Conservation (phyloP, 2,113 vertebrate genomes). For the Heterotis niloticus region DNA sequence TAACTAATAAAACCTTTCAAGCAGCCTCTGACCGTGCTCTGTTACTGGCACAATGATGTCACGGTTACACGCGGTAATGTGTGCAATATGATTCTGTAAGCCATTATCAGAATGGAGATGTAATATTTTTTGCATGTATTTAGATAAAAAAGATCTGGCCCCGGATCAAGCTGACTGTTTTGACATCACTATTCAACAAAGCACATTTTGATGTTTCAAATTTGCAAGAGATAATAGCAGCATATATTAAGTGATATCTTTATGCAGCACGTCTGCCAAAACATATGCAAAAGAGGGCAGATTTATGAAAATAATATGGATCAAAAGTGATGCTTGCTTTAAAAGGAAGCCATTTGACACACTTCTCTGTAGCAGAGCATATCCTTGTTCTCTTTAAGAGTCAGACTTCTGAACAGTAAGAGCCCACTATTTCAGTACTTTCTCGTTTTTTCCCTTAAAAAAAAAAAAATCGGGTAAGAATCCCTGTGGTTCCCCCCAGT, state of each 20-base stretch:
- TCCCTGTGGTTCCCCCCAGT: slow-evolving; percentile 41
- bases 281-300: slow-evolving; percentile 49
- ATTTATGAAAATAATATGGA: slow-evolving; percentile 56
- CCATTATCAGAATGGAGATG: neutral
- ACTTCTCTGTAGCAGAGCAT: slow-evolving; percentile 27
- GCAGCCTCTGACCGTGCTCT: neutral
- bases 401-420: slow-evolving; percentile 47
- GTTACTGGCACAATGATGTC: neutral
- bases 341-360: slow-evolving; percentile 26
- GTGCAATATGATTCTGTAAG: neutral
- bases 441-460: slow-evolving; percentile 63
- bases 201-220: neutral
- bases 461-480: slow-evolving; percentile 39
- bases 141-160: neutral
- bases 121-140: too few relatives aligned
- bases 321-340: slow-evolving; percentile 51
- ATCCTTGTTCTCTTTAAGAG: slow-evolving; percentile 50
- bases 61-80: neutral
- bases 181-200: neutral
- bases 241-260: neutral
- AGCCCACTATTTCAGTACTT: slow-evolving; percentile 45
- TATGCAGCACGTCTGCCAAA: neutral
- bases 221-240: too few relatives aligned
- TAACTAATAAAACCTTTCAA: neutral
- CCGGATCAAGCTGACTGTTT: neutral